phyloP scores from a whole-genome alignment of 2,888 invertebrate species.

The Amblyteles armatorius region DNA sequence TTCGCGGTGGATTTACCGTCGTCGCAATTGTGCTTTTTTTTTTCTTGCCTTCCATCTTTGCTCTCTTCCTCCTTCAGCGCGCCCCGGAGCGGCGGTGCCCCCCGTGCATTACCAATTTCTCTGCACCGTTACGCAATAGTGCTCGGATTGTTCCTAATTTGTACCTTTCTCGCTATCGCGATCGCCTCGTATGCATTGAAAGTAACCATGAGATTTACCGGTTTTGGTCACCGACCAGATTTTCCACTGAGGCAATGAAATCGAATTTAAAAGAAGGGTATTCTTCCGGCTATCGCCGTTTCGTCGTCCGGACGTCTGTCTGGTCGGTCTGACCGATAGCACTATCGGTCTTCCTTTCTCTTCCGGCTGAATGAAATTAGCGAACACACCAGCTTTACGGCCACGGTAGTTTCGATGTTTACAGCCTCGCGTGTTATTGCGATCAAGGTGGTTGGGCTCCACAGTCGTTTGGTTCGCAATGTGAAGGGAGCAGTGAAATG shows the following conservation, averaged over 20 bases:
- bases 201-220: conserved; percentile 32
- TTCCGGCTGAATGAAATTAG: conserved; percentile 41
- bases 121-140: conserved; percentile 59
- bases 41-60: conserved; percentile 33
- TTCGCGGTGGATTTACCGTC: conserved; percentile 54
- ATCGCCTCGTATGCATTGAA: conserved; percentile 28
- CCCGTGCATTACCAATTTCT: conserved; percentile 53
- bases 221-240: neutral
- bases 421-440: conserved; percentile 25
- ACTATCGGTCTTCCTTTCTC: conserved; percentile 54
- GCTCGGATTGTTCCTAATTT: conserved; percentile 49
- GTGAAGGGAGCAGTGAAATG: conserved; percentile 1
- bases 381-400: conserved; percentile 21
- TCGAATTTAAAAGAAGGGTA: conserved; percentile 17
- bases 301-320: conserved; percentile 39
- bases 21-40: conserved; percentile 28
- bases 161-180: conserved; percentile 46
- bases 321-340: conserved; percentile 29
- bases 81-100: conserved; percentile 14
- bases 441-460: neutral
- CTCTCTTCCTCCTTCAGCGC: conserved; percentile 48
- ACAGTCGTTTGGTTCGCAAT: neutral
- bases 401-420: conserved; percentile 2
- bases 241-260: conserved; percentile 23
- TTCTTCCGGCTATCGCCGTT: conserved; percentile 40